Evolutionary conservation across 2,797 vertebrate genomes (phyloP).

Genomic region (Cichlasoma orientale): DNA sequence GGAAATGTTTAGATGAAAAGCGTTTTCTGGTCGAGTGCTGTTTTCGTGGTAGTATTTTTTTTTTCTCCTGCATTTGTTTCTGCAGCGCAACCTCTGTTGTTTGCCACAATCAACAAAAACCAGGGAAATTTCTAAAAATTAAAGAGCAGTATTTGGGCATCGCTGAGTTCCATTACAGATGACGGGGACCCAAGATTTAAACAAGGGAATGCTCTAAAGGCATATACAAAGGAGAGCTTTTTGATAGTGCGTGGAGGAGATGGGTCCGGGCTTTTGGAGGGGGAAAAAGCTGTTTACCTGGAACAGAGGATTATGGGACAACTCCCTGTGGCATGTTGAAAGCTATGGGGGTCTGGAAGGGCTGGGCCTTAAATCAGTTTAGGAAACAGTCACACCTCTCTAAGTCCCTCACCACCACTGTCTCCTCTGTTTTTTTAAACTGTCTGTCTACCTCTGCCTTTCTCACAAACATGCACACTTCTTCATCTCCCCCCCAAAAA

Average conservation of each 20-base stretch:
- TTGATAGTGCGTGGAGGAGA: slow-evolving; percentile 55
- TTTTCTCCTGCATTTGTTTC: not conserved
- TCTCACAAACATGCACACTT: slow-evolving; percentile 30
- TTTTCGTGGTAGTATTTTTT: not conserved
- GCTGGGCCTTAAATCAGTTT: slow-evolving; percentile 80
- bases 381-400: slow-evolving; percentile 77
- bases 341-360: slow-evolving; percentile 72
- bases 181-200: slow-evolving; percentile 37
- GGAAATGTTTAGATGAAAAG: slow-evolving; percentile 10
- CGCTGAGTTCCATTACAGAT: slow-evolving; percentile 59
- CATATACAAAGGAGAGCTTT: slow-evolving; percentile 46
- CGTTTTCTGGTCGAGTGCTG: not conserved
- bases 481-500: slow-evolving; percentile 50
- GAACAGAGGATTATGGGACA: slow-evolving; percentile 83
- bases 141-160: slow-evolving; percentile 50
- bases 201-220: slow-evolving; percentile 48
- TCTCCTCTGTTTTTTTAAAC: slow-evolving; percentile 46
- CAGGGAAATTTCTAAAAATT: slow-evolving; percentile 60
- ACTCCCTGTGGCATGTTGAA: slow-evolving; percentile 77
- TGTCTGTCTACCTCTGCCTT: slow-evolving; percentile 27
- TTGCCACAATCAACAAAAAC: slow-evolving; percentile 62
- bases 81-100: slow-evolving; percentile 4
- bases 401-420: slow-evolving; percentile 45
- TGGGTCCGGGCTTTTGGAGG: slow-evolving; percentile 54
- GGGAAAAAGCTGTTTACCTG: slow-evolving; percentile 83